These are phyloP conservation scores for Pachycephus smyrnensis DNA, from an alignment of 2,888 invertebrate genomes.

Conservation along the genomic window DNA sequence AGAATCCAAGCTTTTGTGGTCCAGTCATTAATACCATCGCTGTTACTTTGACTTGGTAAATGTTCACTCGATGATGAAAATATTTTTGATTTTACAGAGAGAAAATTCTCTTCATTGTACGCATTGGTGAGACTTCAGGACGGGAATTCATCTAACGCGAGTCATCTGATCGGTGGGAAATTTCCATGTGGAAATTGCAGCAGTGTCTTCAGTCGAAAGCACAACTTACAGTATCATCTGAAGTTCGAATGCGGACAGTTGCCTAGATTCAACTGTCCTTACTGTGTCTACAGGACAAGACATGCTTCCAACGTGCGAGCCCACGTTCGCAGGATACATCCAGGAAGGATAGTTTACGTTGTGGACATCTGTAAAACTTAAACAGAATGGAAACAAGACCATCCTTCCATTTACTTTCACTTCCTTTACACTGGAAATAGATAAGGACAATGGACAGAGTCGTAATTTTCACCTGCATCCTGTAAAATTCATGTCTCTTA, in stretches of 20 bases:
- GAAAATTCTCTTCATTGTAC: not conserved
- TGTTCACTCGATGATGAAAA: not conserved
- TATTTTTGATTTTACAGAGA: not conserved
- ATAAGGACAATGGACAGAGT: not conserved
- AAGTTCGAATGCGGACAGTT: constrained; percentile 52
- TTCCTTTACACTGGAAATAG: not conserved
- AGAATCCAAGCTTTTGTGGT: not conserved
- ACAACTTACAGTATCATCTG: constrained; percentile 54
- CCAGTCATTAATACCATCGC: not conserved
- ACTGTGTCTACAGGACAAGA: constrained; percentile 45
- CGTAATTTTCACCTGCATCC: not conserved
- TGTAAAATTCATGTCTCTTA: not conserved
- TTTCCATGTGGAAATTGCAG: constrained; percentile 43
- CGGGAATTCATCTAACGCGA: not conserved
- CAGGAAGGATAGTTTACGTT: constrained; percentile 36
- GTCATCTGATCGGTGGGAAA: not conserved
- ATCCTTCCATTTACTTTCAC: not conserved
- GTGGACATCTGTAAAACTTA: constrained; percentile 36
- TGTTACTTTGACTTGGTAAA: not conserved
- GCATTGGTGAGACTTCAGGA: not conserved
- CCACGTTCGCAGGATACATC: constrained; percentile 44
- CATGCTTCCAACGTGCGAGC: constrained; percentile 44
- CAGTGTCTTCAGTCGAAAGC: constrained; percentile 53
- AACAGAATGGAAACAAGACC: not conserved
- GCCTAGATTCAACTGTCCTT: constrained; percentile 52